Percentiles rank a stretch among this genome's conserved stretches.
phyloP scores from a whole-genome alignment of 2,888 invertebrate species.

The Cremastobaeus sp. region DNA sequence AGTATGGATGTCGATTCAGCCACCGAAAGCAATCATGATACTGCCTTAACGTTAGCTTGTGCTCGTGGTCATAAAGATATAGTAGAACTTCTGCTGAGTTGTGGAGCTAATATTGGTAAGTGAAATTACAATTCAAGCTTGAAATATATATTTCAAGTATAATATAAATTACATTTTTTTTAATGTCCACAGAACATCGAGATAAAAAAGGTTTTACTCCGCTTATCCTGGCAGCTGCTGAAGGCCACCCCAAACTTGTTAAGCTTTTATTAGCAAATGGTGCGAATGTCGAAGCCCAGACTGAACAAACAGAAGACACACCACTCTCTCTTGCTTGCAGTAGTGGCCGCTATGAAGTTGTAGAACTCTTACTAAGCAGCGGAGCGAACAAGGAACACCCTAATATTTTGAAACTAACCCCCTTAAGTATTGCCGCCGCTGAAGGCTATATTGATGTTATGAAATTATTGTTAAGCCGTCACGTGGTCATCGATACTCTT shows the following conservation, averaged over 20 bases:
- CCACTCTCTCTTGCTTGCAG: constrained; percentile 98
- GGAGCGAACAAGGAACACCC: constrained; percentile 98
- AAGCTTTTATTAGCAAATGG: constrained; percentile 95
- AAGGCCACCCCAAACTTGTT: constrained; percentile 94
- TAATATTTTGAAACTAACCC: constrained; percentile 99
- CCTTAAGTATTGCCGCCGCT: constrained; percentile 98
- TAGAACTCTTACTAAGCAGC: constrained; percentile 91
- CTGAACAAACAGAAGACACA: constrained; percentile 99
- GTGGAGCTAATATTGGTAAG: constrained; percentile 92
- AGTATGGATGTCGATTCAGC: constrained; percentile 97
- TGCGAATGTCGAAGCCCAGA: constrained; percentile 99
- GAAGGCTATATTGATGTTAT: constrained; percentile 99
- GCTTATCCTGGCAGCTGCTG: constrained; percentile 96
- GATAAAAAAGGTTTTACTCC: constrained; percentile 99
- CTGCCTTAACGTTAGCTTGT: constrained; percentile 97
- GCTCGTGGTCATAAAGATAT: constrained; percentile 98
- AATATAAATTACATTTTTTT: neutral
- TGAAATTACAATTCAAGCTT: neutral
- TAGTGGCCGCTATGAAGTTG: constrained; percentile 97
- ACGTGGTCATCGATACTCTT: constrained; percentile 98
- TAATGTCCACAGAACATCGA: constrained; percentile 85
- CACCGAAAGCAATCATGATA: constrained; percentile 99
- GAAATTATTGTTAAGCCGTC: constrained; percentile 92
- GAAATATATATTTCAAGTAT: neutral
- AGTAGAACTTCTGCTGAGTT: constrained; percentile 92